Evolutionary conservation across 2,888 invertebrate genomes (phyloP).

Genomic region (Drosophila cognata): DNA sequence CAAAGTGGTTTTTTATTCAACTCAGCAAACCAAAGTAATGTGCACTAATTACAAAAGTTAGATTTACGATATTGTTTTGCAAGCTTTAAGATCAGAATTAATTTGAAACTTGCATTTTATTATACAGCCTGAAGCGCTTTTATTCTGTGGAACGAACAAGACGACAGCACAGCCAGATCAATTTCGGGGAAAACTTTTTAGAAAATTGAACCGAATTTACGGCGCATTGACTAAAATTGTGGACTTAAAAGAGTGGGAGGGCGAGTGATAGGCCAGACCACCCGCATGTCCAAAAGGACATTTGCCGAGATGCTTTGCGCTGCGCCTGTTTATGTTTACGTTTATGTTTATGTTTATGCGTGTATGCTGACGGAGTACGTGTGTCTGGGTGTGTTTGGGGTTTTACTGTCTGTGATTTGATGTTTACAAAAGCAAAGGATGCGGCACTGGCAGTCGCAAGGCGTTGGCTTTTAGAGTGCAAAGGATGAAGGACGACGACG

Average conservation of each 20-base stretch:
- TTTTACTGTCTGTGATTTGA: conserved; percentile 80
- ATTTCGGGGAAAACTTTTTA: conserved; percentile 67
- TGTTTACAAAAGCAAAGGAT: conserved; percentile 77
- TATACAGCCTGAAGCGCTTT: conserved; percentile 23
- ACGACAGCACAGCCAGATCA: conserved; percentile 41
- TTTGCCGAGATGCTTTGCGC: conserved; percentile 57
- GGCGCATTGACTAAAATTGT: conserved; percentile 52
- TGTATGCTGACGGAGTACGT: conserved; percentile 27
- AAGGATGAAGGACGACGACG: conserved; percentile 31
- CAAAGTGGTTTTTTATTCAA: neutral
- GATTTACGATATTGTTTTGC: neutral
- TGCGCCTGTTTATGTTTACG: conserved; percentile 72
- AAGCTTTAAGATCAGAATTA: neutral
- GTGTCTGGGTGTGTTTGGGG: conserved; percentile 46
- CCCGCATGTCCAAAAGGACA: conserved; percentile 72
- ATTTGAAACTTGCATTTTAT: conserved; percentile 47
- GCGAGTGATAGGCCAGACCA: conserved; percentile 4
- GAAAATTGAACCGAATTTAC: conserved; percentile 75
- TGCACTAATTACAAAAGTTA: neutral
- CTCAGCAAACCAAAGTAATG: neutral
- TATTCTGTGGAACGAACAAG: conserved; percentile 4
- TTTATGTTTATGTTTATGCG: conserved; percentile 75
- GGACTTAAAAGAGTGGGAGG: conserved; percentile 19
- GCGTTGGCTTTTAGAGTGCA: conserved; percentile 40
- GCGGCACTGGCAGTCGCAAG: conserved; percentile 58